Percentiles rank a stretch among this genome's conserved stretches.
These are phyloP conservation scores for Drosophila carrolli DNA, from an alignment of 1,140 invertebrate genomes.

Conservation along the genomic window DNA sequence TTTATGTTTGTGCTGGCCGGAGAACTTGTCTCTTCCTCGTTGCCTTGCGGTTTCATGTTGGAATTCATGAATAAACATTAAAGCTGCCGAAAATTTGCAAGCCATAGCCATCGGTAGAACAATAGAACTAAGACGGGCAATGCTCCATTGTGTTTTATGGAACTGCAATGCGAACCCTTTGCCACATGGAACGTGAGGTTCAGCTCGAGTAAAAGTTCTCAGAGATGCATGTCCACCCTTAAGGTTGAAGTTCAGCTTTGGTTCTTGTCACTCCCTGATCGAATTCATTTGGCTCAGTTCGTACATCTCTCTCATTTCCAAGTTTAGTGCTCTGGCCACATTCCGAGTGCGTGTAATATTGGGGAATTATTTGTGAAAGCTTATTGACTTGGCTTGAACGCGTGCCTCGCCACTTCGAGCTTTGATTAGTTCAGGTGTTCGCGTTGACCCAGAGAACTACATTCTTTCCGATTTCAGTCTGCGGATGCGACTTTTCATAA, in stretches of 20 bases:
- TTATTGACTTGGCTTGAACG: constrained; percentile 21
- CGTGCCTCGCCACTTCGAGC: constrained; percentile 43
- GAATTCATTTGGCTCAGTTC: constrained; percentile 52
- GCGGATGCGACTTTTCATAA: constrained; percentile 31
- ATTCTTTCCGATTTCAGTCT: constrained; percentile 30
- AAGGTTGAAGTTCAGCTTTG: constrained; percentile 17
- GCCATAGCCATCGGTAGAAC: constrained; percentile 58
- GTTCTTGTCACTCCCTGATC: constrained; percentile 57
- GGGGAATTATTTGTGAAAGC: constrained; percentile 66
- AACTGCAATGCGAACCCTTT: constrained; percentile 48
- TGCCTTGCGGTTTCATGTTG: constrained; percentile 78
- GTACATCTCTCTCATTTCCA: constrained; percentile 15
- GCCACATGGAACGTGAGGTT: constrained; percentile 69
- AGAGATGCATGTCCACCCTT: constrained; percentile 44
- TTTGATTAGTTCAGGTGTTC: constrained; percentile 76
- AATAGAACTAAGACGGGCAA: constrained; percentile 63
- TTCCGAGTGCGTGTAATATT: constrained; percentile 42
- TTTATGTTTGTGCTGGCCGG: constrained; percentile 58
- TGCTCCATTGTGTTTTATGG: constrained; percentile 80
- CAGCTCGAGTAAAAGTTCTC: constrained; percentile 60
- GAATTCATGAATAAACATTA: constrained; percentile 82
- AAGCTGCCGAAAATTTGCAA: constrained; percentile 75
- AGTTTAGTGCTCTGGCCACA: constrained; percentile 30
- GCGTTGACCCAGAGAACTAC: constrained; percentile 81
- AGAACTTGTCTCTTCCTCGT: constrained; percentile 66